Base-by-base conservation (phyloP, 2,888 invertebrate genomes). In the Coleophora deauratella region DNA sequence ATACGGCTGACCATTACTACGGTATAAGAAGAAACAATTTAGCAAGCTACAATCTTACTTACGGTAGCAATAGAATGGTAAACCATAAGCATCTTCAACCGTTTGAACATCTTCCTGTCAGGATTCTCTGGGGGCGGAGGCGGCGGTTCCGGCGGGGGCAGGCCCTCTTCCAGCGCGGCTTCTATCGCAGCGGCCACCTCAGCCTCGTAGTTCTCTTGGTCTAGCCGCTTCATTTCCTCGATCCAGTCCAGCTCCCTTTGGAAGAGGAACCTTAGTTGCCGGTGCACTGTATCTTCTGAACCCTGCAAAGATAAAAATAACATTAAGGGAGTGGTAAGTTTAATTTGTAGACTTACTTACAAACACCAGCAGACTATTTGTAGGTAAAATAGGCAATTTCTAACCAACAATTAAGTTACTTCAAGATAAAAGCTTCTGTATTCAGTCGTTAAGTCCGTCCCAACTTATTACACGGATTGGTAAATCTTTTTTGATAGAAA, bases 61-160 rank as follows among this genome's bases (percentile, higher is more conserved):
- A 87, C 87, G 58, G 66, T 74, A 45, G 70, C 62, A 42, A 87
- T 68, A 37, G 81, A 84, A 63, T 87, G 82, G 49, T 82, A 87
- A 4, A 72, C 63, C 57, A 77, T 75, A 14, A 87, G 52, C 42
- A 75, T 37, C 57, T 86, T 86, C 43, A 80, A 45, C 34, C 69
- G 66, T 43, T 57, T 72, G 28, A 87, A 76, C 59, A 84, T 71
- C 47, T 57, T 66, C 41, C 61, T 57, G 11, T 75, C 65, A 0
- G 56, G 47, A 37, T 52, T 57, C 10, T 49, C 42, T 15, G 50
- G 50, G 0, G 48, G 50, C n/a, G 41, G 9, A 7, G 52, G 43
- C 21, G 64, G 53, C 11, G 66, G 63, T 2, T 44, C 44, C 28
- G 57, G 38, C n/a, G 55, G 38, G 1, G 53, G 51, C 0, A 55